These are phyloP conservation scores for Bursaphelenchus mucronatus DNA, from an alignment of 1,140 invertebrate species.

Conservation along the genomic window DNA sequence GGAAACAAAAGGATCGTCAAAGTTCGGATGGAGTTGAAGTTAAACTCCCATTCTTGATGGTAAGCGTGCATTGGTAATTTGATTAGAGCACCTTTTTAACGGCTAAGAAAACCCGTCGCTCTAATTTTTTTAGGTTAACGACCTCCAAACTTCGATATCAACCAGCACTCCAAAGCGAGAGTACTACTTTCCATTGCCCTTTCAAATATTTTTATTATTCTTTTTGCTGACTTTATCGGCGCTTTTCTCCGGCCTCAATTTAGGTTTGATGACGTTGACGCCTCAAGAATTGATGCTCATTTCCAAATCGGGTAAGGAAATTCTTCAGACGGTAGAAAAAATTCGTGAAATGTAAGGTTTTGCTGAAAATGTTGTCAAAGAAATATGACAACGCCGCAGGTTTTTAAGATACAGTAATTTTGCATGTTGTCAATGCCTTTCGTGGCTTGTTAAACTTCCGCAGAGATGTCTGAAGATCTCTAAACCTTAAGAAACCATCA, in stretches of 20 bases:
- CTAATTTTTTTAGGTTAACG: slow-evolving; percentile 28
- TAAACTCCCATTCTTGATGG: background rate
- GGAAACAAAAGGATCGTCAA: background rate
- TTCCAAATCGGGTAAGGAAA: slow-evolving; percentile 21
- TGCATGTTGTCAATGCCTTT: background rate
- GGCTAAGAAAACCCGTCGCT: slow-evolving; percentile 8
- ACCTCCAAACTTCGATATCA: slow-evolving; percentile 32
- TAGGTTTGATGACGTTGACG: slow-evolving; percentile 84
- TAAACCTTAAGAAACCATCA: background rate
- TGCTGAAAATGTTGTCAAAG: background rate
- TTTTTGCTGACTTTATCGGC: slow-evolving; percentile 65
- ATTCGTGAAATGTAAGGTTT: background rate
- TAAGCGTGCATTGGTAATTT: background rate
- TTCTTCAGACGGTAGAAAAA: background rate
- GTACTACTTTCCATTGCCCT: slow-evolving; percentile 20
- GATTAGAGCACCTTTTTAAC: slow-evolving; percentile 7
- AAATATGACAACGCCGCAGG: too few relatives aligned
- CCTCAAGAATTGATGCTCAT: slow-evolving; percentile 36
- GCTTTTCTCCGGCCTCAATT: slow-evolving; percentile 70
- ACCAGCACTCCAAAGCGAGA: slow-evolving; percentile 16
- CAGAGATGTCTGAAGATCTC: background rate
- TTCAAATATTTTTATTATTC: slow-evolving; percentile 67
- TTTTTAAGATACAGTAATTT: background rate
- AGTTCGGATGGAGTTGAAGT: background rate
- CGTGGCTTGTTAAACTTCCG: background rate